Base-by-base conservation (phyloP, 2,888 invertebrate species). In the Cataglyphis altisquamis region DNA sequence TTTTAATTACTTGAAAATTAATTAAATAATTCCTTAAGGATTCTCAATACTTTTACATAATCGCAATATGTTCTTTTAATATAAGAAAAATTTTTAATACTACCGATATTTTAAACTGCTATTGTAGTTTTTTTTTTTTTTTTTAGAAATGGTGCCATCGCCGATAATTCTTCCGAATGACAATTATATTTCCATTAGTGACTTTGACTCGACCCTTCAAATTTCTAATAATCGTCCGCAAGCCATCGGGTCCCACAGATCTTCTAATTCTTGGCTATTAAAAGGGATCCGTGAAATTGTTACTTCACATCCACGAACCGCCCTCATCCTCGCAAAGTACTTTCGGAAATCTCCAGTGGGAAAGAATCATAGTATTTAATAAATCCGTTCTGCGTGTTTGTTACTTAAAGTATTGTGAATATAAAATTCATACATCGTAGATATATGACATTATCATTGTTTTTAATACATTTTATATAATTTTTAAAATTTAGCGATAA, bases 151-250 rank as follows among this genome's bases (percentile, higher is more conserved):
- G 25, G 32, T 41, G 41, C 48, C n/a, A 73, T 63, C 64, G 67
- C 29, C 75, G 75, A 84, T 72, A 75, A 87, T 83, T 68, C 82
- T 84, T 55, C 82, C 84, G 85, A 89, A 82, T 88, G 88, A 92
- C 91, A 91, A 92, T 92, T 92, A 92, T 92, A 92, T 92, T 89
- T 92, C 91, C 92, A 92, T 92, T 92, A 92, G 91, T 87, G 88
- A 85, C 84, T 87, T 87, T 70, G 87, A 83, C 83, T 82, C 84
- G 83, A 86, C 89, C 88, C 90, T 89, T 92, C 89, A 87, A 89
- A 89, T 89, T 92, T 88, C 89, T 90, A 91, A 92, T 91, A 92
- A 92, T 91, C 91, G 88, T 84, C 84, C 84, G 84, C 86, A 84
- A 88, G 82, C 88, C 89, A 89, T 91, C 86, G 91, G 91, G 89